Percentiles rank a stretch among this genome's conserved stretches.
These are phyloP conservation scores for Scomberomorus guttatus DNA, from an alignment of 2,797 vertebrate species.

Conservation along the genomic window DNA sequence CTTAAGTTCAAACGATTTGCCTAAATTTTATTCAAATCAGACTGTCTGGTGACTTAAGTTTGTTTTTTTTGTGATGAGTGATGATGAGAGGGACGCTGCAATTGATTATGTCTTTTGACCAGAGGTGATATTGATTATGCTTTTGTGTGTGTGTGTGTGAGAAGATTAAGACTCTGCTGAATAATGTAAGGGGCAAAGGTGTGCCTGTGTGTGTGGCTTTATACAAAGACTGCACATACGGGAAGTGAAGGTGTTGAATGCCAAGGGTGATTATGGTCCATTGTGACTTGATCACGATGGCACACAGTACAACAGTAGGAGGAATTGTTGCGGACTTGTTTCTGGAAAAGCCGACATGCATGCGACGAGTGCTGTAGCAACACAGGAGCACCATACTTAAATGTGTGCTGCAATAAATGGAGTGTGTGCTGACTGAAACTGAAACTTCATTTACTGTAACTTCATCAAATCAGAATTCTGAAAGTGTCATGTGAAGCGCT, in stretches of 20 bases:
- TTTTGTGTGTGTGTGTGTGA: constrained; percentile 19
- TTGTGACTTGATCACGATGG: constrained; percentile 25
- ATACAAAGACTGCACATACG: neutral
- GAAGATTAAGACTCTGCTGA: constrained; percentile 65
- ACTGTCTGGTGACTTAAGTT: too few relatives aligned
- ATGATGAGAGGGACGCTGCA: constrained; percentile 24
- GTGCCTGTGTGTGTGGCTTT: constrained; percentile 1
- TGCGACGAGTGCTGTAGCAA: neutral
- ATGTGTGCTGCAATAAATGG: neutral
- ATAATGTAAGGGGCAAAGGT: constrained; percentile 72
- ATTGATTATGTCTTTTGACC: constrained; percentile 41
- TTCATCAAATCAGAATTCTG: neutral
- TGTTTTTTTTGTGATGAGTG: constrained; percentile 7
- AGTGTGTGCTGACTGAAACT: neutral
- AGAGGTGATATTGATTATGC: constrained; percentile 61
- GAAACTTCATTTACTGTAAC: neutral
- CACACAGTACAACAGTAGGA: neutral
- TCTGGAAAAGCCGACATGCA: neutral
- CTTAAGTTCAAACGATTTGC: neutral
- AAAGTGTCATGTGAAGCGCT: neutral
- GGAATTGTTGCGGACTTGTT: neutral
- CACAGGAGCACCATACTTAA: neutral
- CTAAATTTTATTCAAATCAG: neutral
- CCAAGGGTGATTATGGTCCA: constrained; percentile 29
- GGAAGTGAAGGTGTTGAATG: constrained; percentile 41